phyloP scores from a whole-genome alignment of 2,113 vertebrate species.

The Sphyrna mokarran region DNA sequence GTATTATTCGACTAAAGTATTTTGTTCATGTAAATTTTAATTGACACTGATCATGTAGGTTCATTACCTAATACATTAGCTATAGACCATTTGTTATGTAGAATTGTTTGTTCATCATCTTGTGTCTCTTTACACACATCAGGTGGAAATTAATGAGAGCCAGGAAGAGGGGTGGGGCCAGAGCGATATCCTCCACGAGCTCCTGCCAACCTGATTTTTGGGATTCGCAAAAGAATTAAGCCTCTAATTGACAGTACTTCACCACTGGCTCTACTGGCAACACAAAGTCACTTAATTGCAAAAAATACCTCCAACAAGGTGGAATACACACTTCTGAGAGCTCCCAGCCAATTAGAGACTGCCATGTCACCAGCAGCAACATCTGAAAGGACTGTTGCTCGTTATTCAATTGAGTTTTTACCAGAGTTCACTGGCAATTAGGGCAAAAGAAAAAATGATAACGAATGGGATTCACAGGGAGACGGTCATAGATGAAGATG shows the following conservation, averaged over 20 bases:
- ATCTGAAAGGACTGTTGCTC: not conserved
- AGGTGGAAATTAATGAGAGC: not conserved
- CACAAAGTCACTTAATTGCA: not conserved
- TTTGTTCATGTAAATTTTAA: not conserved
- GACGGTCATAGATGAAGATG: not conserved
- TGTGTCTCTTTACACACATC: not conserved
- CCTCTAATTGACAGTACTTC: not conserved
- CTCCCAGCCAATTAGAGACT: not conserved
- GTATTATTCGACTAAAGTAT: not conserved
- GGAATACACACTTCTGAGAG: not conserved
- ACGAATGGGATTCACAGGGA: not conserved
- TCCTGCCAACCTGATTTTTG: no score
- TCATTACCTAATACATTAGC: not conserved
- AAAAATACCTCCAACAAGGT: not conserved
- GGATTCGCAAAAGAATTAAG: not conserved
- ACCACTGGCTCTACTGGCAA: not conserved
- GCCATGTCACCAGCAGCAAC: no score
- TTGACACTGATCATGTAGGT: not conserved
- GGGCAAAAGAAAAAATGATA: not conserved
- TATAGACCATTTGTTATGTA: not conserved
- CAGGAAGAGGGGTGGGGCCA: no score
- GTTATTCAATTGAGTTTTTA: not conserved
- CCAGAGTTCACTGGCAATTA: not conserved
- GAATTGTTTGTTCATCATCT: not conserved
- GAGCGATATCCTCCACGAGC: not conserved